phyloP scores from a whole-genome alignment of 2,888 invertebrate species.

The Brenthis ino region DNA sequence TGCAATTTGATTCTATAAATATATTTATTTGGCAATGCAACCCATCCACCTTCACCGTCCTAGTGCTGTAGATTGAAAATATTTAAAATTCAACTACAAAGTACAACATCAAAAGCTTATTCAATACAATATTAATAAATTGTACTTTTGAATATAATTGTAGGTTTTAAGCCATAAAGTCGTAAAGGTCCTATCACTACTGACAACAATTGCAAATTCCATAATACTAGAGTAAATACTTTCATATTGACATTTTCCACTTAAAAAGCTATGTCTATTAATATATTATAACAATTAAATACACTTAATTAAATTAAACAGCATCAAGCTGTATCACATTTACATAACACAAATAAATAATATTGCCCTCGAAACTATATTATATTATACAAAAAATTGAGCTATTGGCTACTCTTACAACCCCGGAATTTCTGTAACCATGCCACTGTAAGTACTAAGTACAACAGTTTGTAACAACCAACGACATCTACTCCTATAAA shows the following conservation, averaged over 20 bases:
- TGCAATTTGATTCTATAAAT: slow-evolving; percentile 12
- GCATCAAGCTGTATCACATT: slow-evolving; percentile 74
- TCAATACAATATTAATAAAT: slow-evolving; percentile 45
- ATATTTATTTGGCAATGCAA: slow-evolving; percentile 29
- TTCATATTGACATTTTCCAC: slow-evolving; percentile 66
- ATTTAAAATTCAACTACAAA: slow-evolving; percentile 33
- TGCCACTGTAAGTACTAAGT: slow-evolving; percentile 53
- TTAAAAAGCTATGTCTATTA: slow-evolving; percentile 56
- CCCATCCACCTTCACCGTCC: slow-evolving; percentile 1
- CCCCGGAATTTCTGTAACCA: slow-evolving; percentile 78
- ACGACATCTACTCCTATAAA: slow-evolving; percentile 40
- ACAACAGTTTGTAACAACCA: not conserved
- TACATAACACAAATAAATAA: slow-evolving; percentile 65
- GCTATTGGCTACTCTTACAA: slow-evolving; percentile 79
- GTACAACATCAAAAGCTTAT: slow-evolving; percentile 45
- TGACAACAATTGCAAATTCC: slow-evolving; percentile 57
- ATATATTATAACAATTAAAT: slow-evolving; percentile 63
- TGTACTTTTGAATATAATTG: slow-evolving; percentile 46
- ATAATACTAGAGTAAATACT: slow-evolving; percentile 58
- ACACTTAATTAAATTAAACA: slow-evolving; percentile 66
- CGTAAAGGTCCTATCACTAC: slow-evolving; percentile 50
- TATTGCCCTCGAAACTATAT: slow-evolving; percentile 57
- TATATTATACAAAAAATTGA: slow-evolving; percentile 69
- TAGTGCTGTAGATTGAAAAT: slow-evolving; percentile 10
- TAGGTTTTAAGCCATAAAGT: slow-evolving; percentile 34